phyloP scores from a whole-genome alignment of 2,888 invertebrate species.

The Apamea crenata region DNA sequence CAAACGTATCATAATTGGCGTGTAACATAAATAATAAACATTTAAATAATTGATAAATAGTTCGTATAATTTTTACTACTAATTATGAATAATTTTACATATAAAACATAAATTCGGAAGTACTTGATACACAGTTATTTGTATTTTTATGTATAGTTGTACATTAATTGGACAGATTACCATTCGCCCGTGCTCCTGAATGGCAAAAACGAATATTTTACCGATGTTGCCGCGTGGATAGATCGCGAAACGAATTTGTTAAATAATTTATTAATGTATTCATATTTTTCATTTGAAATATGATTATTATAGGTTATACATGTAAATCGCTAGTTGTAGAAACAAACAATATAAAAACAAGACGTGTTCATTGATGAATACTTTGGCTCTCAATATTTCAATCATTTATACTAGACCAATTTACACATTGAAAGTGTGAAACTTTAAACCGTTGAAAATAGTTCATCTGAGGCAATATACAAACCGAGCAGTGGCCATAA shows the following conservation, averaged over 20 bases:
- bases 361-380: constrained; percentile 41
- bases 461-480: not conserved
- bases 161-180: constrained; percentile 63
- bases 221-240: constrained; percentile 45
- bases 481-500: not conserved
- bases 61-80: constrained; percentile 76
- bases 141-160: constrained; percentile 61
- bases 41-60: constrained; percentile 78
- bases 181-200: constrained; percentile 63
- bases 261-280: constrained; percentile 62
- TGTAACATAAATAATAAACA: constrained; percentile 58
- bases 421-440: not conserved
- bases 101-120: constrained; percentile 76
- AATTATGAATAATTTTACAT: constrained; percentile 83
- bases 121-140: constrained; percentile 66
- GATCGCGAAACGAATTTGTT: constrained; percentile 59
- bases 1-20: constrained; percentile 60
- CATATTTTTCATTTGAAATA: constrained; percentile 64
- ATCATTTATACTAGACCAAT: not conserved
- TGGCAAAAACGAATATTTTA: constrained; percentile 62
- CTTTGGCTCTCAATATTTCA: constrained; percentile 22
- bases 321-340: constrained; percentile 50
- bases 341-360: constrained; percentile 42
- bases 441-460: not conserved
- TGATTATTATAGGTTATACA: constrained; percentile 56